phyloP scores from a whole-genome alignment of 2,797 vertebrate species.

The Agapornis canus region DNA sequence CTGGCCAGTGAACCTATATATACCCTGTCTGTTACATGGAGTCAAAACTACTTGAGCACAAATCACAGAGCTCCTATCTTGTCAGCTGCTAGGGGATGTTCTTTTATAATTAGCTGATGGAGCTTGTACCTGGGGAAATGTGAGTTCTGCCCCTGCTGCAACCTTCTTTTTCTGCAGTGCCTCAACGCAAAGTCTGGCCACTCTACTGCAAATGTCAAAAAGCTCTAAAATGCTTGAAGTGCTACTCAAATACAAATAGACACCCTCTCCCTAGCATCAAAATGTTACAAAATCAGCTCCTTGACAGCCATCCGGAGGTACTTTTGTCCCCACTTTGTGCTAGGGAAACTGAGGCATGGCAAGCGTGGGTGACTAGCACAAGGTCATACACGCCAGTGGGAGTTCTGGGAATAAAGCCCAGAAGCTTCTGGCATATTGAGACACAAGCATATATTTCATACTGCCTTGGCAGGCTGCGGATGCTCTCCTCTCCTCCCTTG shows the following conservation, averaged over 20 bases:
- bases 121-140: background rate
- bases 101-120: background rate
- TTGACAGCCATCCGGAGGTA: background rate
- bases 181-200: background rate
- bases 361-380: conserved; percentile 48
- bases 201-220: background rate
- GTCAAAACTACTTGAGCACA: background rate
- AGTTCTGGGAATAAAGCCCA: conserved; percentile 66
- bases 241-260: background rate
- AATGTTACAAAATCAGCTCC: background rate
- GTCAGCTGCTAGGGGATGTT: background rate
- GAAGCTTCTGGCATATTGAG: conserved; percentile 36
- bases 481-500: conserved; percentile 24
- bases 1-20: background rate
- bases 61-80: background rate
- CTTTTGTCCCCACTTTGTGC: background rate
- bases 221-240: background rate
- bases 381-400: conserved; percentile 50
- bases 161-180: background rate
- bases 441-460: conserved; percentile 48
- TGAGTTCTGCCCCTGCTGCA: background rate
- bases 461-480: background rate
- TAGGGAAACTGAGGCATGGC: conserved; percentile 49
- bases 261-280: background rate
- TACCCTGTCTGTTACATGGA: background rate